Conservation (phyloP, 53 echinoderm and acorn worm genomes). For the Actinopyga echinites region DNA sequence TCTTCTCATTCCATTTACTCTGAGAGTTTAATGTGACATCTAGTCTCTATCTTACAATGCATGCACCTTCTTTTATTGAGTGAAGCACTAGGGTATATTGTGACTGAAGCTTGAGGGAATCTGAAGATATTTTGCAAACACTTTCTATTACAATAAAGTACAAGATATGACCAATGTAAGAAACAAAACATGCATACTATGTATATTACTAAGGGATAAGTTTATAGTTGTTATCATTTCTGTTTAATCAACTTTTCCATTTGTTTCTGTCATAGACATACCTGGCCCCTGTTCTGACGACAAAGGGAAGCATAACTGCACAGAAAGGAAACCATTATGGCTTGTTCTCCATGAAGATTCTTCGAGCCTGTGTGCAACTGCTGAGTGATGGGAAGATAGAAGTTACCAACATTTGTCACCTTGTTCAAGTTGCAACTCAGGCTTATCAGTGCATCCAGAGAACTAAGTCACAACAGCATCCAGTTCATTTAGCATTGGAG, state of each 20-base stretch:
- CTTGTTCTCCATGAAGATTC: constrained; percentile 76
- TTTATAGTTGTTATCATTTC: background rate
- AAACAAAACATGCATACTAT: no score
- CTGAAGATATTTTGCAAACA: no score
- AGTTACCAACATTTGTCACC: constrained; percentile 22
- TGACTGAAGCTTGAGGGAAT: no score
- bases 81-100: no score
- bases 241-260: background rate
- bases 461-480: constrained; percentile 59
- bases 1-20: no score
- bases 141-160: no score
- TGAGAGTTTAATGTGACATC: no score
- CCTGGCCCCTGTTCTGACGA: background rate
- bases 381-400: constrained; percentile 45
- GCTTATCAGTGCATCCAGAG: constrained; percentile 68
- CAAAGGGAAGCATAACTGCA: constrained; percentile 7
- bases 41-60: no score
- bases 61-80: no score
- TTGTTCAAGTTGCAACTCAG: constrained; percentile 55
- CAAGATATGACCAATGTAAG: no score
- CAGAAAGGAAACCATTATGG: constrained; percentile 69
- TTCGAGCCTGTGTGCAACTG: constrained; percentile 76
- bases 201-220: background rate
- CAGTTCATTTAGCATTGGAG: constrained; percentile 74
- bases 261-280: background rate